Evolutionary conservation across 1,140 invertebrate species (phyloP), one percentile per base, ranked within the genome.

Genomic region (Dryas iulia): DNA sequence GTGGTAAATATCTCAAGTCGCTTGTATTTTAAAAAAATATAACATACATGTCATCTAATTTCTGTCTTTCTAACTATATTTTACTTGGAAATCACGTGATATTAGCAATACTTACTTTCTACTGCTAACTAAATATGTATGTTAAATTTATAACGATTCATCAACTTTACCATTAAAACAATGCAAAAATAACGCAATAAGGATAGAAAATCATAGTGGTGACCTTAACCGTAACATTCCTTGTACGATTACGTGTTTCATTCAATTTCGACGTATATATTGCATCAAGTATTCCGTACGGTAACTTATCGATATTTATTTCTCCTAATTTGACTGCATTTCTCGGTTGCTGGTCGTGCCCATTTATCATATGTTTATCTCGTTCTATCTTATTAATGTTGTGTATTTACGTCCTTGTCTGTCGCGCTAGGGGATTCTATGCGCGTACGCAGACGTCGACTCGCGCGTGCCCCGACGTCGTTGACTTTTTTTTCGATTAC

Each of bases 311-410:
- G 70, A 83, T 87, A 86, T 85, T 87, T 86, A 86, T 84, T 88
- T 89, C 84, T 84, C 71, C 83, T 90, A 90, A 90, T 90, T 90
- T 86, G 84, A 86, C 83, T 87, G 82, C 81, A 87, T 88, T 87
- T 88, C 84, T 86, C 77, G 75, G 74, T 84, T 85, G 71, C 67
- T 66, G 59, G 84, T 79, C 81, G 83, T 82, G 76, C 67, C 72
- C 85, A 84, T 88, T 77, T 78, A 85, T 87, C 78, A 77, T 82
- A 80, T 69, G 56, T 24, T 66, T 66, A 58, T 83, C 82, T 71
- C 71, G 24, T 64, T 90, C 72, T 52, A 23, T 26, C 75, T 4
- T 33, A 24, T 12, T 25, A 2, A 39, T 31, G 14, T 30, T n/a
- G 11, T 25, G 25, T 84, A 69, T 61, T 11, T 54, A 56, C 70